Evolutionary conservation across 2,797 vertebrate species (phyloP).

Genomic region (Cuculus canorus): DNA sequence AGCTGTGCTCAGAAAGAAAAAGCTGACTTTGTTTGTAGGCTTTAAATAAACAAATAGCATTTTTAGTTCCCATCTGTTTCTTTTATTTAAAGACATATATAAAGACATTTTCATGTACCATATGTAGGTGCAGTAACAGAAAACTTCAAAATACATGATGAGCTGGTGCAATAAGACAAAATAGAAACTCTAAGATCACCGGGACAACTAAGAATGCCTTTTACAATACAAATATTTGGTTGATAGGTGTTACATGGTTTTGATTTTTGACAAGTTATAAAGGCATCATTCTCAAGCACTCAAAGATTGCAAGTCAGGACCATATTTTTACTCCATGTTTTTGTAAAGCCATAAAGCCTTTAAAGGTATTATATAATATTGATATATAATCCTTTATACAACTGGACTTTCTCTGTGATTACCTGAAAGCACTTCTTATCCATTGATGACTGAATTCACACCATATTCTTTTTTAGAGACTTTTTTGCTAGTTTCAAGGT

Average conservation of each 20-base stretch:
- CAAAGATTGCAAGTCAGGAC: neutral
- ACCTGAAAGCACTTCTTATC: neutral
- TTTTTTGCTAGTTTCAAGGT: neutral
- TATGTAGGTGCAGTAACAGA: neutral
- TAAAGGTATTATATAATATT: neutral
- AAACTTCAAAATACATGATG: constrained; percentile 42
- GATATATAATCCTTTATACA: neutral
- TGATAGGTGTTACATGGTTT: neutral
- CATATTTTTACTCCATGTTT: neutral
- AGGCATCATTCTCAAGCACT: neutral
- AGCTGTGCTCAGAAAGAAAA: constrained; percentile 31
- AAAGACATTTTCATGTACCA: neutral
- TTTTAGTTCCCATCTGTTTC: constrained; percentile 20
- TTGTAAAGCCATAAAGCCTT: neutral
- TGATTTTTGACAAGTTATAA: neutral
- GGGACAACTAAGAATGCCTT: neutral
- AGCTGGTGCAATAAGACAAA: constrained; percentile 21
- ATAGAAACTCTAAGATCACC: constrained; percentile 42
- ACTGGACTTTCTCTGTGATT: neutral
- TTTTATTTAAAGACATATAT: constrained; percentile 21
- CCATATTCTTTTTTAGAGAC: neutral
- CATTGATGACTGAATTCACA: neutral
- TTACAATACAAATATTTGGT: neutral
- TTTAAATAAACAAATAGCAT: neutral
- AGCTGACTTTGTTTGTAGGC: neutral